Evolutionary conservation across 1,140 invertebrate species (phyloP).

Genomic region (Bemisia tabaci): DNA sequence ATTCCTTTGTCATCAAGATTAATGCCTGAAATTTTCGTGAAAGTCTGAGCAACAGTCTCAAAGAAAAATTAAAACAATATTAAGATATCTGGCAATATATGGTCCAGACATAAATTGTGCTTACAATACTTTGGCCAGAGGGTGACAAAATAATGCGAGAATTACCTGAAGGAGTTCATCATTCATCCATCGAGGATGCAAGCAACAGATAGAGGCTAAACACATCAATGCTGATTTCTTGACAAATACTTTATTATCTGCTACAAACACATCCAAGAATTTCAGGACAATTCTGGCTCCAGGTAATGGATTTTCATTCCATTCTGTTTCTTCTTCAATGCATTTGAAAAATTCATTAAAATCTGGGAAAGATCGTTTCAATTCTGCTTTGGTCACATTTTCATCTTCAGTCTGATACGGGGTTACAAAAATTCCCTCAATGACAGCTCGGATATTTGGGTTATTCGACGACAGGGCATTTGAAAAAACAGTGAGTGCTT

Average conservation of each 20-base stretch:
- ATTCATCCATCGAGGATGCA: conserved; percentile 26
- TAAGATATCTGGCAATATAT: too few species aligned
- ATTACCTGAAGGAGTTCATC: conserved; percentile 30
- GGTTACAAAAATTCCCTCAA: conserved; percentile 2
- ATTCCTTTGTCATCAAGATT: too few species aligned
- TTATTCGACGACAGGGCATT: not conserved
- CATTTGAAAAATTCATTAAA: conserved; percentile 20
- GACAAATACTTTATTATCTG: conserved; percentile 43
- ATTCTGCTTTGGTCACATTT: not conserved
- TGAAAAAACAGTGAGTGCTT: not conserved
- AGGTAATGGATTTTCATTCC: conserved; percentile 27
- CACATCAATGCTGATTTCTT: conserved; percentile 40
- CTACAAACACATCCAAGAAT: conserved; percentile 35
- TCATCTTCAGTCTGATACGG: not conserved
- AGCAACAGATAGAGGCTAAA: conserved; percentile 31
- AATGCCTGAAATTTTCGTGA: too few species aligned
- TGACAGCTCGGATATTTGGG: not conserved
- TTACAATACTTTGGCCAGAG: too few species aligned
- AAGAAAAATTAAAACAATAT: too few species aligned
- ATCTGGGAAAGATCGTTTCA: not conserved
- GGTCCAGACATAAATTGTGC: too few species aligned
- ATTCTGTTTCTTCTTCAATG: conserved; percentile 17
- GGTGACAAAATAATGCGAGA: not conserved
- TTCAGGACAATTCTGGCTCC: conserved; percentile 27
- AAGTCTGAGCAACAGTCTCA: too few species aligned